Evolutionary conservation across 2,888 invertebrate genomes (phyloP), one percentile per base, ranked within the genome.

Genomic region (Cryptocephalus moraei): DNA sequence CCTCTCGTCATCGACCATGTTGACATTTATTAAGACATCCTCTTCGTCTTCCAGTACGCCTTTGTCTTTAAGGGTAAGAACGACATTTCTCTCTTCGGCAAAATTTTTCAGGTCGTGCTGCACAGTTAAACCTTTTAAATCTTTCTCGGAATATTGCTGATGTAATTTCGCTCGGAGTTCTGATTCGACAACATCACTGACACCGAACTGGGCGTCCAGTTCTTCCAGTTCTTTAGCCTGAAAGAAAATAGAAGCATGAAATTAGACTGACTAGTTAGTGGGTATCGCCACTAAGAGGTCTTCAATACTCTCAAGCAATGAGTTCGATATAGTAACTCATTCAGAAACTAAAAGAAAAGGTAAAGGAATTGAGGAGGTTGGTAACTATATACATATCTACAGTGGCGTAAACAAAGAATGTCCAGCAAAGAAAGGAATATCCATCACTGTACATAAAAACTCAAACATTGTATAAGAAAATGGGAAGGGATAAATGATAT

Each of bases 141-240:
- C 77, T 59, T 74, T 77, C 42, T 81, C 78, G 1, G 79, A 73
- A 69, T 94, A 94, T 6, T 81, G 77, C 43, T 71, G 68, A 32
- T 66, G 71, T 31, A 79, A 74, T 43, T 78, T 77, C 50, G 72
- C 74, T 43, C 73, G 72, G 54, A 79, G 78, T 60, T 90, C 90
- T 56, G 87, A 82, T 54, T 87, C 86, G n/a, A 95, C 79, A 42
- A 94, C 73, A 59, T 84, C 86, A 10, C 82, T 80, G 50, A 94
- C 83, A 32, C 94, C 95, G 76, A 96, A 95, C 67, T 90, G 93
- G 56, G 82, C 87, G 72, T 97, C 97, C 77, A 97, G 79, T 71
- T 96, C 93, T 71, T 95, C 92, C 63, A 97, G 70, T 75, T 90
- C 79, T 67, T 91, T 92, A 14, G 93, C 96, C 91, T 89, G 65